Conservation (phyloP, 1,140 invertebrate species). For the Hormaphis cornu region DNA sequence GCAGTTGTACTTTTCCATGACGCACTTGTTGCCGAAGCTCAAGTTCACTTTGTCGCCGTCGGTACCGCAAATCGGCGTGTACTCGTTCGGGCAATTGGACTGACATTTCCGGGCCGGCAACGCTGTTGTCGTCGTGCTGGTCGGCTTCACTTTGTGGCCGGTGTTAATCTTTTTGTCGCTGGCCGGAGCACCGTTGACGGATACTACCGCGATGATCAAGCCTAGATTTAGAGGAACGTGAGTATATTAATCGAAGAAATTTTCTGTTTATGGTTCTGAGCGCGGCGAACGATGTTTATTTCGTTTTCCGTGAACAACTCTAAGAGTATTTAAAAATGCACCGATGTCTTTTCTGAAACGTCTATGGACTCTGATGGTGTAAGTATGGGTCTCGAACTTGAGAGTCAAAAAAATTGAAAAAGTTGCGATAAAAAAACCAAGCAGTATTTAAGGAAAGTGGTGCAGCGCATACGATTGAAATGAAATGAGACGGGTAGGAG, state of each 20-base stretch:
- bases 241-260: background rate
- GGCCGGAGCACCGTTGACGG: background rate
- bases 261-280: background rate
- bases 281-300: background rate
- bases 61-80: slow-evolving; percentile 36
- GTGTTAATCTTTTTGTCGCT: slow-evolving; percentile 6
- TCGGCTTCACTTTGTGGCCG: background rate
- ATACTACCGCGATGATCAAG: background rate
- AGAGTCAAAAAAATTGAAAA: too few relatives aligned
- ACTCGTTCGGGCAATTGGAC: background rate
- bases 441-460: too few relatives aligned
- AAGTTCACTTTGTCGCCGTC: slow-evolving; percentile 36
- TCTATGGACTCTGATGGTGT: background rate
- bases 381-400: too few relatives aligned
- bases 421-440: too few relatives aligned
- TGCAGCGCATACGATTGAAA: too few relatives aligned
- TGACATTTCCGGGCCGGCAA: background rate
- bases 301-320: too few relatives aligned
- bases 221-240: background rate
- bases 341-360: background rate
- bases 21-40: slow-evolving; percentile 37
- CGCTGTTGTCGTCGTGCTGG: background rate
- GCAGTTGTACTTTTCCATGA: slow-evolving; percentile 37
- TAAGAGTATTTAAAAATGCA: background rate
- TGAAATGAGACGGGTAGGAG: too few relatives aligned